Evolutionary conservation across 2,888 invertebrate species (phyloP).

Genomic region (Pristionchus exspectatus): DNA sequence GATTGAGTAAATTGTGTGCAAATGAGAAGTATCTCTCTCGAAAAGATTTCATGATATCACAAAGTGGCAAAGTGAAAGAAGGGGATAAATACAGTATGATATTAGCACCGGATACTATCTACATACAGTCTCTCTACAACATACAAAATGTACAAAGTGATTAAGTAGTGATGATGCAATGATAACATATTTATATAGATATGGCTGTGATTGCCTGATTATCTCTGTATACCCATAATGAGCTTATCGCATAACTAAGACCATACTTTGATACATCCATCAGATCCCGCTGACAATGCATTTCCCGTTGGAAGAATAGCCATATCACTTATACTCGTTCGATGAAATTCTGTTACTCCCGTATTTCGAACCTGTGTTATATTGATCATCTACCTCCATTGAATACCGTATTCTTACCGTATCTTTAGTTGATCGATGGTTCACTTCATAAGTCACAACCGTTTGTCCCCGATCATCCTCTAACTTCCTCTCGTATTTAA

Average conservation of each 20-base stretch:
- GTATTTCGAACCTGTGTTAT: neutral
- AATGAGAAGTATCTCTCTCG: neutral
- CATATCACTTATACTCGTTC: slow-evolving; percentile 34
- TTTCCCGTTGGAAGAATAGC: slow-evolving; percentile 36
- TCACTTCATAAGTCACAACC: slow-evolving; percentile 18
- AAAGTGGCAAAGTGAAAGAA: slow-evolving; percentile 41
- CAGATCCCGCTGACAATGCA: slow-evolving; percentile 19
- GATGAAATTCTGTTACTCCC: slow-evolving; percentile 39
- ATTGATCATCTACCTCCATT: neutral
- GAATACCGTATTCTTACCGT: slow-evolving; percentile 23
- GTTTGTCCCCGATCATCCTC: neutral
- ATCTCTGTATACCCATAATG: neutral
- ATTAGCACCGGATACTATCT: slow-evolving; percentile 46
- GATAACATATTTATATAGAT: slow-evolving; percentile 4
- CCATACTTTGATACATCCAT: slow-evolving; percentile 55
- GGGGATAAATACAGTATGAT: slow-evolving; percentile 29
- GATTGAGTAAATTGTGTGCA: neutral
- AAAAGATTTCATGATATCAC: neutral
- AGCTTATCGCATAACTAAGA: neutral
- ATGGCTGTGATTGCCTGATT: neutral
- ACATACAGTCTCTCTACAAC: neutral
- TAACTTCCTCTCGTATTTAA: slow-evolving; percentile 39
- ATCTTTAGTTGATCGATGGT: slow-evolving; percentile 14
- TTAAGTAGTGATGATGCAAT: slow-evolving; percentile 20
- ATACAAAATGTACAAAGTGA: slow-evolving; percentile 18